Conservation (phyloP, 1,140 invertebrate species). For the Caenorhabditis tropicalis region DNA sequence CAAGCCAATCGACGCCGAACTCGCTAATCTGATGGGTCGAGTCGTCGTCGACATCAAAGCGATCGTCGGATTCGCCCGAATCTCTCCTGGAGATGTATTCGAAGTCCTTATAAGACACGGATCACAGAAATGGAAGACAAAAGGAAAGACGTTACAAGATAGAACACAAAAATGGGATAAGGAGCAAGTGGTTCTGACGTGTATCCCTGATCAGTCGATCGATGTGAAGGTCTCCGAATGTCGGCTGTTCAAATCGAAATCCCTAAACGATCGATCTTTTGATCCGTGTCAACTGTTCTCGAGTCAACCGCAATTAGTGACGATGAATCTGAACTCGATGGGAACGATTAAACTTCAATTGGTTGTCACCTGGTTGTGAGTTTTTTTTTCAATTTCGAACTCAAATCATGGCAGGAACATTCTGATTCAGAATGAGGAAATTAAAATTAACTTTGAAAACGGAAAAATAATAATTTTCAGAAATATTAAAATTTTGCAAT, state of each 20-base stretch:
- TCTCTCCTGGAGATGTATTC: slow-evolving; percentile 78
- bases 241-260: slow-evolving; percentile 74
- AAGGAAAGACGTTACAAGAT: slow-evolving; percentile 75
- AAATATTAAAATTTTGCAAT: too few relatives aligned
- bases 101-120: slow-evolving; percentile 77
- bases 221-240: slow-evolving; percentile 76
- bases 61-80: slow-evolving; percentile 77
- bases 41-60: slow-evolving; percentile 67
- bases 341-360: slow-evolving; percentile 78
- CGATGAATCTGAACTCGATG: slow-evolving; percentile 77
- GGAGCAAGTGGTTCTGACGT: slow-evolving; percentile 74
- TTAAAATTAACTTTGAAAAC: too few relatives aligned
- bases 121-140: slow-evolving; percentile 77
- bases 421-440: too few relatives aligned
- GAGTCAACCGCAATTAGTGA: slow-evolving; percentile 78
- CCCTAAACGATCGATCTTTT: slow-evolving; percentile 77
- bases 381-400: slow-evolving; percentile 44
- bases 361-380: slow-evolving; percentile 78
- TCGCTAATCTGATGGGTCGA: slow-evolving; percentile 54
- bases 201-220: slow-evolving; percentile 75
- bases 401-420: not conserved
- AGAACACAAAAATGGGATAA: slow-evolving; percentile 76
- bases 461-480: too few relatives aligned
- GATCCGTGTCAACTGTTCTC: slow-evolving; percentile 77
- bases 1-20: slow-evolving; percentile 55